phyloP scores from a whole-genome alignment of 2,888 invertebrate genomes.

The Ctena decussata region DNA sequence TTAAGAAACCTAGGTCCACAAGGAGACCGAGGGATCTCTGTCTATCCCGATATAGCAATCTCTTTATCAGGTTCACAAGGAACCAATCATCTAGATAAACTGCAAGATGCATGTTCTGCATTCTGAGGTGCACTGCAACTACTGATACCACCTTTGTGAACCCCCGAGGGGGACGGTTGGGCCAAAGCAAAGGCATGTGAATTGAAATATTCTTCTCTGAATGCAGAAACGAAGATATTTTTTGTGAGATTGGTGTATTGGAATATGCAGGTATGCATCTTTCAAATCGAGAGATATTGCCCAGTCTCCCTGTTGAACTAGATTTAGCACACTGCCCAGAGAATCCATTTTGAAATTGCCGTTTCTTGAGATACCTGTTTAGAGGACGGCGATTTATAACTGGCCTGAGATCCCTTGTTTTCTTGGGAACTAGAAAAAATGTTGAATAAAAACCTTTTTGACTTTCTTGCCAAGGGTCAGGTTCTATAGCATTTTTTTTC shows the following conservation, averaged over 20 bases:
- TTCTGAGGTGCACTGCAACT: constrained; percentile 28
- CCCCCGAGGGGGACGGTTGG: neutral
- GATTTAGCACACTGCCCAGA: constrained; percentile 33
- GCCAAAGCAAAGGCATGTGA: constrained; percentile 23
- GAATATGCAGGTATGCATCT: constrained; percentile 42
- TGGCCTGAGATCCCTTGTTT: constrained; percentile 39
- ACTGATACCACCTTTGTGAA: neutral
- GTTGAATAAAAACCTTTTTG: constrained; percentile 50
- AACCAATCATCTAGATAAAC: constrained; percentile 61
- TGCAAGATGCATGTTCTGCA: constrained; percentile 31
- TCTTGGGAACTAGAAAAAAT: constrained; percentile 45
- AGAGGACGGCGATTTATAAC: constrained; percentile 52
- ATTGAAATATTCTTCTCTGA: constrained; percentile 12
- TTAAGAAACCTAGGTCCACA: constrained; percentile 45
- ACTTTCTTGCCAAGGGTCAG: constrained; percentile 10
- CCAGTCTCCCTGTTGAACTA: constrained; percentile 41
- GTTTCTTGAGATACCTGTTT: constrained; percentile 38
- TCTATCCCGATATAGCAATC: constrained; percentile 23
- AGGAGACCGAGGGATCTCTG: constrained; percentile 27
- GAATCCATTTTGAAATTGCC: constrained; percentile 59
- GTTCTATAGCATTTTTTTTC: constrained; percentile 37
- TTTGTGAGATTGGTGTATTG: constrained; percentile 24
- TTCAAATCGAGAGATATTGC: constrained; percentile 34
- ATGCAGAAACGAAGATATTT: constrained; percentile 29
- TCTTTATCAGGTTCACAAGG: constrained; percentile 13